Evolutionary conservation across 2,888 invertebrate genomes (phyloP).

Genomic region (Sminthurides aquaticus): DNA sequence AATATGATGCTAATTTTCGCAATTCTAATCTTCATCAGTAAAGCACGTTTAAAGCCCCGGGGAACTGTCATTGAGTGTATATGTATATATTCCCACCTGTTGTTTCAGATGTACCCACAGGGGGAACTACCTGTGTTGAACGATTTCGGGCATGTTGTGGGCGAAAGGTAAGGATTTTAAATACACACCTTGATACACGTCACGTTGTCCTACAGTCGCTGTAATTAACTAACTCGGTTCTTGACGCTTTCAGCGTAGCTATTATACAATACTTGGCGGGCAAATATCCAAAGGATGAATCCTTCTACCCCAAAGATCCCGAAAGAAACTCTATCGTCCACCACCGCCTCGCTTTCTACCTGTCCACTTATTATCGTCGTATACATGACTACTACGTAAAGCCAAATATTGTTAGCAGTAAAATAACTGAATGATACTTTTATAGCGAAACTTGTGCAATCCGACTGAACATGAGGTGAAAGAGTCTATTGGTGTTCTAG

Average conservation of each 20-base stretch:
- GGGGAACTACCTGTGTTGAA: slow-evolving; percentile 61
- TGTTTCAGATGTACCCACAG: slow-evolving; percentile 43
- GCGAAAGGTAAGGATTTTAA: slow-evolving; percentile 57
- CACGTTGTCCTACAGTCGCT: background rate
- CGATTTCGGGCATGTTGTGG: slow-evolving; percentile 66
- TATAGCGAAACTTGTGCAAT: background rate
- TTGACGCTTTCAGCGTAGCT: slow-evolving; percentile 50
- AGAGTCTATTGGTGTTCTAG: no score
- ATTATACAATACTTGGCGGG: slow-evolving; percentile 67
- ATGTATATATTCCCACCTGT: no score
- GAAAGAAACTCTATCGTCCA: slow-evolving; percentile 65
- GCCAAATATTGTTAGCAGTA: slow-evolving; percentile 22
- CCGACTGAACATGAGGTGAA: no score
- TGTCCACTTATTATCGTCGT: slow-evolving; percentile 66
- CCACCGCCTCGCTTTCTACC: slow-evolving; percentile 68
- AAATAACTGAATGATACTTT: background rate
- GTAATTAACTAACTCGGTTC: background rate
- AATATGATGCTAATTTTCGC: background rate
- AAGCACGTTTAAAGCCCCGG: no score
- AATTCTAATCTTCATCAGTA: no score
- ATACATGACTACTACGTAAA: slow-evolving; percentile 61
- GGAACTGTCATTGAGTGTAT: no score
- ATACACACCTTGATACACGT: slow-evolving; percentile 1
- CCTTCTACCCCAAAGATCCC: slow-evolving; percentile 60
- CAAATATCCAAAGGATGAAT: slow-evolving; percentile 59